Conservation (phyloP, 2,113 vertebrate species). For the Chrysemys picta region DNA sequence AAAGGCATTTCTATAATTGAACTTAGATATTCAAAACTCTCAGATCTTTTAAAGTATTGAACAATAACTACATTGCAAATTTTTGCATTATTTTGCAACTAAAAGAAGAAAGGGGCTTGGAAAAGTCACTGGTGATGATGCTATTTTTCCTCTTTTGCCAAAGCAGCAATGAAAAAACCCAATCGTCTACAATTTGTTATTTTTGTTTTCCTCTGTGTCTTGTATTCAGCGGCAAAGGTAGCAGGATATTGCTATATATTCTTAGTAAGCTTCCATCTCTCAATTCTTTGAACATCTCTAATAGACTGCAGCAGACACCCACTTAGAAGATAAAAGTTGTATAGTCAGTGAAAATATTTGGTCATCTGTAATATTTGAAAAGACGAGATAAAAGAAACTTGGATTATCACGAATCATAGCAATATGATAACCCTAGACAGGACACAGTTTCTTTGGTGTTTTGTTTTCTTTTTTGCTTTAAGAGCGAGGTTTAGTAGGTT, state of each 20-base stretch:
- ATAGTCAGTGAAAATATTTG: not conserved
- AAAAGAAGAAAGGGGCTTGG: not conserved
- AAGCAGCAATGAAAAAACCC: not conserved
- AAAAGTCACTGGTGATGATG: not conserved
- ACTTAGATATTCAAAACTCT: not conserved
- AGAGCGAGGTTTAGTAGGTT: not conserved
- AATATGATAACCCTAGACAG: not conserved
- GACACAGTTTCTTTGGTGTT: not conserved
- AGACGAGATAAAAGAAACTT: not conserved
- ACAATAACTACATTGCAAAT: not conserved
- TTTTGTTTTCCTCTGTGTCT: not conserved
- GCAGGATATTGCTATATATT: not conserved
- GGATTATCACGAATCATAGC: not conserved
- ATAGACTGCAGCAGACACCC: not conserved
- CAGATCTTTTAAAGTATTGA: not conserved
- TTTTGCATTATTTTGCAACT: fast-evolving
- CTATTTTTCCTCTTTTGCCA: not conserved
- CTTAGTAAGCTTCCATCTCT: not conserved
- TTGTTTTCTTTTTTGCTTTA: not conserved
- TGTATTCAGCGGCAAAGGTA: not conserved
- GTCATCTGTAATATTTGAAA: not conserved
- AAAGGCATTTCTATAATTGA: conserved; percentile 49
- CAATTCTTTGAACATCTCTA: not conserved
- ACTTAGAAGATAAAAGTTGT: not conserved
- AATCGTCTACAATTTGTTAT: not conserved